Evolutionary conservation across 2,797 vertebrate species (phyloP), one percentile per base, ranked within the genome.

Genomic region (Syndactyla subalaris): DNA sequence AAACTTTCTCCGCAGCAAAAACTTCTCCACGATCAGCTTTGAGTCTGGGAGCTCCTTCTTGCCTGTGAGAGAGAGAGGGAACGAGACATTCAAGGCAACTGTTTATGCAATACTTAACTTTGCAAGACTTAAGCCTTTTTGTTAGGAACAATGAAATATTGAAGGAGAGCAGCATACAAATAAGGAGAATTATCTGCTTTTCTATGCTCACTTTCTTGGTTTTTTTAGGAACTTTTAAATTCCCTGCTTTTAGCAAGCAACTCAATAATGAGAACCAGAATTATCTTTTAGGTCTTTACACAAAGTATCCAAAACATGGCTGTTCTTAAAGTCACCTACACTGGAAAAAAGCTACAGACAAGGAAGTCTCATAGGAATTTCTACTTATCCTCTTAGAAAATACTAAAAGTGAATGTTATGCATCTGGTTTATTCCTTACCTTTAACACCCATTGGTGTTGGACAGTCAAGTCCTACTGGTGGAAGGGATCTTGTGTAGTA

Each of bases 381-480:
- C 19, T n/a, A n/a, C 10, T 55, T 48, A 38, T 41, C 30, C 13
- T 61, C 46, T 59, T n/a, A 81, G 27, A 48, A 70, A 71, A 67
- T 36, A 66, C 48, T 52, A 61, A 20, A 77, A 73, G 22, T 4
- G 27, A 61, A 43, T 17, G 39, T 23, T 62, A 36, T 0, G 0
- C 17, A 39, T 77, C 38, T 49, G 26, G 15, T 90, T 89, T 73
- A 73, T 49, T 86, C 63, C 98, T 98, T 97, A 99, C 99, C 99
- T 98, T 98, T 98, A 49, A 99, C 98, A 97, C 99, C 99, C 99
- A 99, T 99, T 4, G 99, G 99, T 54, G 99, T 99, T 73, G 99
- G 99, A 92, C 99, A 99, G 93, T 98, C 98, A 58, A 98, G 94
- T 2, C 98, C 97, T 51, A 99, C 99, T 6, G 99, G 99, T 45